A percentile compares a stretch with the other conserved stretches of the same genome.
phyloP scores from a whole-genome alignment of 2,888 invertebrate species.

The Euspilapteryx auroguttella region DNA sequence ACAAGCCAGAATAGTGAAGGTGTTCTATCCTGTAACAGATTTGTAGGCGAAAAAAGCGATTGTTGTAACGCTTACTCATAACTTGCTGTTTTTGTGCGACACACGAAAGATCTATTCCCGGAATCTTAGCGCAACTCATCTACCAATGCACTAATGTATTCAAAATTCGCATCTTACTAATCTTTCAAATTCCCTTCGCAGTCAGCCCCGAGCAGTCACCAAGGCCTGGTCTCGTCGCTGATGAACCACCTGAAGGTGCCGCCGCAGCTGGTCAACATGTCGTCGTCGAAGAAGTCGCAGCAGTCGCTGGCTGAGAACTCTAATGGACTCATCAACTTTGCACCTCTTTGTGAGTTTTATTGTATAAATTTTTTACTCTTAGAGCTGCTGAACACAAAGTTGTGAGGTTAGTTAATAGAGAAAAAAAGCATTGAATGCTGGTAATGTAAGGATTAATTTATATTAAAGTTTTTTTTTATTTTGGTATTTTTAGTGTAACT shows the following conservation, averaged over 20 bases:
- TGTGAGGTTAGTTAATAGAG: too few relatives aligned
- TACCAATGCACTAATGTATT: not conserved
- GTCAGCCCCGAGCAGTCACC: conserved; percentile 69
- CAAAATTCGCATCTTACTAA: not conserved
- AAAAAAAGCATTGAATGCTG: too few relatives aligned
- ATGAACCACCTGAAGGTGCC: conserved; percentile 65
- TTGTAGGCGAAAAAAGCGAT: too few relatives aligned
- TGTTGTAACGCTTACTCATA: too few relatives aligned
- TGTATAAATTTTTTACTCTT: not conserved
- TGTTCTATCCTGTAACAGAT: too few relatives aligned
- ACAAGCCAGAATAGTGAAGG: too few relatives aligned
- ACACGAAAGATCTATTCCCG: too few relatives aligned
- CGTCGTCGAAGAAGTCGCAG: conserved; percentile 50
- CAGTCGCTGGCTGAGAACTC: conserved; percentile 61
- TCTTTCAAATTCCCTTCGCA: conserved; percentile 9
- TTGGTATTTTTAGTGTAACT: too few relatives aligned
- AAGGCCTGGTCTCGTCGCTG: conserved; percentile 67
- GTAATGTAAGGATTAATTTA: too few relatives aligned
- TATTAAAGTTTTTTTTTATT: too few relatives aligned
- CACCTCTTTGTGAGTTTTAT: conserved; percentile 75
- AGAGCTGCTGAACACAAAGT: not conserved
- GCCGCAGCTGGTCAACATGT: conserved; percentile 50
- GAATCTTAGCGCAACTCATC: too few relatives aligned
- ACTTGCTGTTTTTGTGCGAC: too few relatives aligned
- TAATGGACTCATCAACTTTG: conserved; percentile 87